Conservation (phyloP, 2,797 vertebrate genomes). For the Sciurus vulgaris region DNA sequence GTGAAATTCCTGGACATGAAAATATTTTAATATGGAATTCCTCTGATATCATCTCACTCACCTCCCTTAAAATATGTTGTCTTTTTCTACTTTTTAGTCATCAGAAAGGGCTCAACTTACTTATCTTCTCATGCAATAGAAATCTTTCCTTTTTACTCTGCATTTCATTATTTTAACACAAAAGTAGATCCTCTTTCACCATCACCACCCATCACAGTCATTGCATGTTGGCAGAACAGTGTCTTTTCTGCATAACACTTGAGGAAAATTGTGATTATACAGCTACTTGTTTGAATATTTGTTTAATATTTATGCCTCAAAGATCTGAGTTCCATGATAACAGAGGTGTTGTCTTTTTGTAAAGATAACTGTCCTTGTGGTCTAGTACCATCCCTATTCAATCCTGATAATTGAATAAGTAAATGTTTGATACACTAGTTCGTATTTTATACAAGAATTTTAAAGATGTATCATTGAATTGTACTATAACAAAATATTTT, state of each 20-base stretch:
- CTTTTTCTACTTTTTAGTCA: too few species aligned
- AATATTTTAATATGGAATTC: background rate
- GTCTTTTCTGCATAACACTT: background rate
- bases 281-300: background rate
- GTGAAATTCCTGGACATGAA: background rate
- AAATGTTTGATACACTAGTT: background rate
- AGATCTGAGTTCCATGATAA: background rate
- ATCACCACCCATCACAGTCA: background rate
- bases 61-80: background rate
- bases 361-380: background rate
- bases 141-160: background rate
- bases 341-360: background rate
- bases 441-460: background rate
- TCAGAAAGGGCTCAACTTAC: background rate
- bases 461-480: background rate
- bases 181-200: background rate
- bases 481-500: background rate
- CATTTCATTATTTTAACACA: background rate
- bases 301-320: background rate
- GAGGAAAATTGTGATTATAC: background rate
- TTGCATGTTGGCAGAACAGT: background rate
- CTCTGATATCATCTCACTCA: background rate
- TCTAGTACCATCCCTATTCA: background rate
- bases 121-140: background rate
- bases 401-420: background rate